Percentiles rank a stretch among this genome's conserved stretches.
phyloP scores from a whole-genome alignment of 2,797 vertebrate species.

The Smutsia temminckii region DNA sequence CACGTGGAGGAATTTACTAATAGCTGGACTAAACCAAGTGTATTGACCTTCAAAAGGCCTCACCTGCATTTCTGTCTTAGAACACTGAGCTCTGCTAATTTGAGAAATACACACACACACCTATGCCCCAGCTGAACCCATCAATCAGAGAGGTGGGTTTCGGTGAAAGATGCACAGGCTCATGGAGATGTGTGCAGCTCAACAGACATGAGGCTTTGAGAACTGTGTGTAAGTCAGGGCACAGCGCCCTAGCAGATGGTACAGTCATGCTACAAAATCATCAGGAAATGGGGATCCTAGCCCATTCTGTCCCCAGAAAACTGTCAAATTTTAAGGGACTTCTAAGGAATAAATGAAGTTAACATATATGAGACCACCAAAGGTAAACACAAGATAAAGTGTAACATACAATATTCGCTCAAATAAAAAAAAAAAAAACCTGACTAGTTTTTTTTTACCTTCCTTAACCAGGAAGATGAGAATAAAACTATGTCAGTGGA shows the following conservation, averaged over 20 bases:
- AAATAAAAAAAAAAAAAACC: background rate
- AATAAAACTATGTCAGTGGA: background rate
- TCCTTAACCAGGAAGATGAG: background rate
- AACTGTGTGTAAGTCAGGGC: background rate
- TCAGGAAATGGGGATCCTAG: background rate
- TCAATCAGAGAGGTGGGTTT: background rate
- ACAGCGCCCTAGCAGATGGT: rapidly evolving
- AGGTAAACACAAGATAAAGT: background rate
- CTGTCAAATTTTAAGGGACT: background rate
- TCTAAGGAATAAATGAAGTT: background rate
- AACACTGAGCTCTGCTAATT: background rate
- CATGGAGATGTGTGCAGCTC: background rate
- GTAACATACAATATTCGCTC: background rate
- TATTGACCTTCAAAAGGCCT: background rate
- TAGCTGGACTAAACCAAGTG: background rate
- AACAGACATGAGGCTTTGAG: background rate
- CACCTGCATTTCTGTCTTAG: background rate
- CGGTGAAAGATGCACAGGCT: background rate
- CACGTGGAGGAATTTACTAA: background rate
- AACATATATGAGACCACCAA: background rate
- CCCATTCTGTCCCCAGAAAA: background rate
- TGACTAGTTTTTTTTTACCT: background rate
- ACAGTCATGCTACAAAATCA: too few species aligned
- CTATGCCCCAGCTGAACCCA: background rate
- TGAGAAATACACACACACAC: background rate